phyloP scores from a whole-genome alignment of 2,888 invertebrate genomes.

The Thymelicus lineola region DNA sequence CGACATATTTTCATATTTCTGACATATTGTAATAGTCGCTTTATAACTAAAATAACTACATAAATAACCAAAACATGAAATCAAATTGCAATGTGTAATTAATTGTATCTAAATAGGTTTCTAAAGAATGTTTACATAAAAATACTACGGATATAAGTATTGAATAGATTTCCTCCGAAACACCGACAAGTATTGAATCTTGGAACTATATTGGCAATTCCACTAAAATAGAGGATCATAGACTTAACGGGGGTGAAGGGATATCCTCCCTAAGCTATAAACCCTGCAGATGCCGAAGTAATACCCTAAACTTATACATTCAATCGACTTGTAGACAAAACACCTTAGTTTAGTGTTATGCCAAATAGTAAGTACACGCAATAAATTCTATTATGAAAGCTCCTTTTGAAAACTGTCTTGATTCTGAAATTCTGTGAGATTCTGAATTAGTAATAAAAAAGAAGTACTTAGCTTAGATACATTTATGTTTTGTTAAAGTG shows the following conservation, averaged over 20 bases:
- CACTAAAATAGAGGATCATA: conserved; percentile 57
- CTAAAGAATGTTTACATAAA: no score
- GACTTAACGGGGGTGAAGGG: conserved; percentile 52
- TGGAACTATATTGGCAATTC: conserved; percentile 57
- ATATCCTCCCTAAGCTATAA: conserved; percentile 58
- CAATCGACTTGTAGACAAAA: conserved; percentile 43
- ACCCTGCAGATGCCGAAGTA: conserved; percentile 59
- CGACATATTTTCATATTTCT: no score
- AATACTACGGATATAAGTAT: no score
- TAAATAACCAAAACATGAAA: no score
- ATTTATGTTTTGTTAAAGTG: background rate
- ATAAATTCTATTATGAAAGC: background rate
- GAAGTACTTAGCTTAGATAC: no score
- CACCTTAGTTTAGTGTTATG: no score
- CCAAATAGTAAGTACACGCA: no score
- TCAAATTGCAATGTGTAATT: no score
- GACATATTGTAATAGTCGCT: no score
- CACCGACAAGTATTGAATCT: conserved; percentile 44
- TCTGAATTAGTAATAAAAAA: no score
- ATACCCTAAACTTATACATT: conserved; percentile 52
- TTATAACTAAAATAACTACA: no score
- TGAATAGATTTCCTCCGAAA: conserved; percentile 5
- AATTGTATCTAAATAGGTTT: no score
- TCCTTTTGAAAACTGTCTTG: background rate
- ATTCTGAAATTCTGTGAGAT: conserved; percentile 33